Evolutionary conservation across 2,113 vertebrate genomes (phyloP).

Genomic region (Camelus bactrianus): DNA sequence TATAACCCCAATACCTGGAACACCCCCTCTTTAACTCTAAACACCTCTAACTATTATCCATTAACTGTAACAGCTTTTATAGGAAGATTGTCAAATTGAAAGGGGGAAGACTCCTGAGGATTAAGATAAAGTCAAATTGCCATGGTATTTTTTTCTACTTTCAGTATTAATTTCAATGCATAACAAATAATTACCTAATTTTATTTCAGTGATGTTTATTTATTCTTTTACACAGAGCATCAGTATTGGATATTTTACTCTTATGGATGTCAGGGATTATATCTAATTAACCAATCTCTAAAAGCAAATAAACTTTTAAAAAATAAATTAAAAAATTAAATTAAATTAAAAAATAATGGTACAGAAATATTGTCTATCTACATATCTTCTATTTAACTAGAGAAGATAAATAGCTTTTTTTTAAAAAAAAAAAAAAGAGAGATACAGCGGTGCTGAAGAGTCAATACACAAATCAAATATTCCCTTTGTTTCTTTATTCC

Average conservation of each 20-base stretch:
- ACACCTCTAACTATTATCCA: neutral
- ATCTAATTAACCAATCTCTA: neutral
- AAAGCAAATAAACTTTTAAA: neutral
- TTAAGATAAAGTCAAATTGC: neutral
- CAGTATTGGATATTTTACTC: neutral
- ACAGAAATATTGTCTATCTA: slow-evolving; percentile 32
- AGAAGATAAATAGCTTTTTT: neutral
- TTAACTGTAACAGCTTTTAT: neutral
- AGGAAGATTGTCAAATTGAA: neutral
- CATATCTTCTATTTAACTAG: neutral
- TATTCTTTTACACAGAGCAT: neutral
- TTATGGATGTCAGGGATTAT: neutral
- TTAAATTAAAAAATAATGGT: neutral
- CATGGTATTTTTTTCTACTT: neutral
- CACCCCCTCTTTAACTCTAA: neutral
- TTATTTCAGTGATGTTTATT: slow-evolving; percentile 22
- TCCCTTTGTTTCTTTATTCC: slow-evolving; percentile 20
- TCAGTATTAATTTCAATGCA: slow-evolving; percentile 12
- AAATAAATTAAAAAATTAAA: neutral
- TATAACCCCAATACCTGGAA: neutral
- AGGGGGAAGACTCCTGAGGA: neutral
- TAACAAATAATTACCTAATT: slow-evolving; percentile 38
- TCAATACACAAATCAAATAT: neutral
- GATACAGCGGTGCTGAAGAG: neutral
- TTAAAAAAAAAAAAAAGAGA: neutral